phyloP scores from a whole-genome alignment of 2,888 invertebrate genomes.

The Tetheella fluctuosa region DNA sequence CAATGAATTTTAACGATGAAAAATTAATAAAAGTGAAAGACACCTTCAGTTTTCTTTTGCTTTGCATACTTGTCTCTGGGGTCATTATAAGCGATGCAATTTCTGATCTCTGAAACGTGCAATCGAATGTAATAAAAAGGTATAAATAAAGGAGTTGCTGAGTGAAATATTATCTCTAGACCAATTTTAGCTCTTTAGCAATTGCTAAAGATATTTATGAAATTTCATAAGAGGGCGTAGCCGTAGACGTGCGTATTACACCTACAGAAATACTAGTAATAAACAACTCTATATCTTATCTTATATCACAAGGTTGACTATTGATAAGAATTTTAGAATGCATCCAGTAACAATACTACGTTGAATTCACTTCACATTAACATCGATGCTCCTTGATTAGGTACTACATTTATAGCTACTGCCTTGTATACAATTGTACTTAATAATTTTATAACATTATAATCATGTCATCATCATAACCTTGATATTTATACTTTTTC shows the following conservation, averaged over 20 bases:
- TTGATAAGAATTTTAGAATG: slow-evolving; percentile 18
- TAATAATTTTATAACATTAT: background rate
- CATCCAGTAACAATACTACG: slow-evolving; percentile 20
- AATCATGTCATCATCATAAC: background rate
- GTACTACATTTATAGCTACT: background rate
- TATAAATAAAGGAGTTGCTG: too few species aligned
- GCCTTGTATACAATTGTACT: background rate
- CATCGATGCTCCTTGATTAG: background rate
- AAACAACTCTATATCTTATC: slow-evolving; percentile 23
- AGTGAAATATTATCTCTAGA: background rate
- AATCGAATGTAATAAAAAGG: too few species aligned
- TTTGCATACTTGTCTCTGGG: background rate
- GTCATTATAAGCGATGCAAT: background rate
- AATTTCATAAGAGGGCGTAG: background rate
- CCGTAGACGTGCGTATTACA: background rate
- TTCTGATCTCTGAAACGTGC: too few species aligned
- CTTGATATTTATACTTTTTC: too few species aligned
- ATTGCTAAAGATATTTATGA: too few species aligned
- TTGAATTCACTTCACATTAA: background rate
- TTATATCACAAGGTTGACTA: slow-evolving; percentile 23
- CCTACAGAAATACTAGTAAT: background rate
- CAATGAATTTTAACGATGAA: slow-evolving; percentile 15
- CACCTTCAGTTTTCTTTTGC: background rate
- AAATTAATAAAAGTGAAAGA: slow-evolving; percentile 2
- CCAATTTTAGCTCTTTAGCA: background rate